phyloP scores from a whole-genome alignment of 2,888 invertebrate genomes.

The Pecten maximus region DNA sequence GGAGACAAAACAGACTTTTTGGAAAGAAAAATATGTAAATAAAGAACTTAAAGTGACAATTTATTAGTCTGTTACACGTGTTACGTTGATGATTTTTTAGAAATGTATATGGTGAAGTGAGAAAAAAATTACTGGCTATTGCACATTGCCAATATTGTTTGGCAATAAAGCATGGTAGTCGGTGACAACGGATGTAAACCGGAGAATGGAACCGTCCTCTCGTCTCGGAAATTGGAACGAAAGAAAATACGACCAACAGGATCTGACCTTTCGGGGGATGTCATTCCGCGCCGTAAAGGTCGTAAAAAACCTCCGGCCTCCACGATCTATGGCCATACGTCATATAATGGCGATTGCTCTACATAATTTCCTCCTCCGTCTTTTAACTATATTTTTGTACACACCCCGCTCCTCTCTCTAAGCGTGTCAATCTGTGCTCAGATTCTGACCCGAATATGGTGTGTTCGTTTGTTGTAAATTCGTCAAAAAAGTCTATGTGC shows the following conservation, averaged over 20 bases:
- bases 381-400: neutral
- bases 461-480: no score
- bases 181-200: neutral
- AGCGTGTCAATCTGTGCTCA: neutral
- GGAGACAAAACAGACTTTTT: neutral
- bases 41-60: neutral
- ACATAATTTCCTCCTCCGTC: neutral
- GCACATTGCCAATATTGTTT: neutral
- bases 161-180: neutral
- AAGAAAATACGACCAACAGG: constrained; percentile 17
- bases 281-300: neutral
- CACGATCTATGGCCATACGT: neutral
- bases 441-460: no score
- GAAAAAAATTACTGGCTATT: neutral
- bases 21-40: neutral
- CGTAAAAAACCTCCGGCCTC: neutral
- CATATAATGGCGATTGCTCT: neutral
- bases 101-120: neutral
- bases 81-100: neutral
- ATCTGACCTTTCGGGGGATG: constrained; percentile 8
- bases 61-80: neutral
- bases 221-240: constrained; percentile 18
- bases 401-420: neutral
- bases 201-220: neutral
- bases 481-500: no score